Evolutionary conservation across 1,140 invertebrate genomes (phyloP), one percentile per base, ranked within the genome.

Genomic region (Babylonia areolata): DNA sequence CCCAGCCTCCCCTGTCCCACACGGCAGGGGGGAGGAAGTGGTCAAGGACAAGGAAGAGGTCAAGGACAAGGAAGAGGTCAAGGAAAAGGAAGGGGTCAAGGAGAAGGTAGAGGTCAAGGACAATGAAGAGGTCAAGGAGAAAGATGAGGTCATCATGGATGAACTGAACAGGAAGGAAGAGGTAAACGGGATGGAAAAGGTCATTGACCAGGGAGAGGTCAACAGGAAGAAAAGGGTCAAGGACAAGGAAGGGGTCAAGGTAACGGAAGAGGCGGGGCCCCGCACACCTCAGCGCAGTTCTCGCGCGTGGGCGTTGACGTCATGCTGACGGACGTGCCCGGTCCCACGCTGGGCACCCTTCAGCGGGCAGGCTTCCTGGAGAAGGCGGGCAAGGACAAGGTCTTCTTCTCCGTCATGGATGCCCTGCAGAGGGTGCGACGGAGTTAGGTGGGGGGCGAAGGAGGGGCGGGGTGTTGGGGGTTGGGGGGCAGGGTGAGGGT

Each of bases 291-390:
- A n/a, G n/a, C 84, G n/a, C 89, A 89, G 77, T 91, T 90, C 80
- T 75, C 79, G 39, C 40, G 73, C 5, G 78, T 86, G 15, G 88
- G 86, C 3, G 85, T 91, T 11, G 42, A 85, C 2, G 79, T 92
- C 0, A 88, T 87, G 42, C 83, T 91, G 15, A 84, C 87, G 11
- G 33, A 85, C 5, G 87, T 88, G 31, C 86, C 89, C 6, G 31
- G 51, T 0, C 78, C 77, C 46, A 89, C 87, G 81, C 35, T 89
- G 12, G 69, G 42, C 35, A 58, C 87, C 15, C 73, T 91, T 37
- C 84, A 88, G 23, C 85, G 82, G 35, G 86, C 83, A 9, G 86
- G 86, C 58, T 87, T 89, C 15, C 88, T 89, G 64, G 87, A 89
- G 17, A 80, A 73, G n/a, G 12, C 31, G 28, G 58, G 64, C 12